Percentiles rank a stretch among this genome's conserved stretches.
phyloP scores from a whole-genome alignment of 2,888 invertebrate genomes.

The Dasysyrphus tricinctus region DNA sequence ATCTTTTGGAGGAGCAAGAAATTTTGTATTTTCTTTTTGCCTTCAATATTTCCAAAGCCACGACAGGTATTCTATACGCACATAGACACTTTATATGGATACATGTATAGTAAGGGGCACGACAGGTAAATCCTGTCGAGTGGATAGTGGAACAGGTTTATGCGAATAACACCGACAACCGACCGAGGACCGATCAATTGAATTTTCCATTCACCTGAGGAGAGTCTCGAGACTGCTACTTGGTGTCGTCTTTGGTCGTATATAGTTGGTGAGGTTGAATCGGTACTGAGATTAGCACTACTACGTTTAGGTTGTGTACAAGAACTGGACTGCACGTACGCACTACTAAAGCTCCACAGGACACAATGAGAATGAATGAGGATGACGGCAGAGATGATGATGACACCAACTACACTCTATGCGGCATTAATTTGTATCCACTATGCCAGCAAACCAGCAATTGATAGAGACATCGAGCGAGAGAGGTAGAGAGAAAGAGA shows the following conservation, averaged over 20 bases:
- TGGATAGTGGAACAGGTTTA: conserved; percentile 73
- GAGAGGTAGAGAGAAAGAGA: background rate
- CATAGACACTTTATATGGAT: conserved; percentile 45
- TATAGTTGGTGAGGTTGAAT: conserved; percentile 29
- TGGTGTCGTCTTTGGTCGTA: conserved; percentile 20
- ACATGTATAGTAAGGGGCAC: conserved; percentile 43
- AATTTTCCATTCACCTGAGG: conserved; percentile 71
- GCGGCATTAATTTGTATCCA: conserved; percentile 75
- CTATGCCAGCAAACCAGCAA: conserved; percentile 45
- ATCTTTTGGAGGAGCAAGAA: conserved; percentile 37
- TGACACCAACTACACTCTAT: conserved; percentile 71
- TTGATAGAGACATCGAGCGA: conserved; percentile 23
- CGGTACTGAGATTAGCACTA: conserved; percentile 27
- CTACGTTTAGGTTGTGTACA: conserved; percentile 40
- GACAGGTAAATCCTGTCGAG: conserved; percentile 74
- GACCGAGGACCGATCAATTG: conserved; percentile 65
- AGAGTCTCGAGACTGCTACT: conserved; percentile 34
- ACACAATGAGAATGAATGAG: conserved; percentile 75
- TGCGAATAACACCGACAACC: conserved; percentile 61
- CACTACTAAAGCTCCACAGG: conserved; percentile 73
- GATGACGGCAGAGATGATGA: conserved; percentile 70
- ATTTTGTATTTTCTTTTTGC: conserved; percentile 17
- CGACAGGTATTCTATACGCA: conserved; percentile 51
- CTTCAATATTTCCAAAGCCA: conserved; percentile 48
- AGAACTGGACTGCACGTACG: conserved; percentile 74